Base-by-base conservation (phyloP, 2,113 vertebrate species). In the Lutjanus erythropterus region DNA sequence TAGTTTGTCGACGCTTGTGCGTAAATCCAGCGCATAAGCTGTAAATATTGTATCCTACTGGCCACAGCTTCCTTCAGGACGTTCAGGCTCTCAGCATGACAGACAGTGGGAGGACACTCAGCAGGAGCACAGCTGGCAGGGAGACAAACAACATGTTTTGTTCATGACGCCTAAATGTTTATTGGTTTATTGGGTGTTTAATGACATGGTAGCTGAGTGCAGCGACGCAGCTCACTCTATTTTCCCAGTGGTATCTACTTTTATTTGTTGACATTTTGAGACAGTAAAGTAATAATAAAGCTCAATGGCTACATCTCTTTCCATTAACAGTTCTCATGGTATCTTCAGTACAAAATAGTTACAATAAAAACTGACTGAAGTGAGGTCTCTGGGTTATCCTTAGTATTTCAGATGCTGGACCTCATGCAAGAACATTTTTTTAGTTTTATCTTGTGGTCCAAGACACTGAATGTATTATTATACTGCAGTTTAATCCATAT, bases 41-140 rank as follows among this genome's bases (percentile, higher is more conserved):
- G 9, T 60, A 65, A 39, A 74, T 42, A 60, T 59, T 12, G 52
- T 27, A 12, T 72, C 39, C 12, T 3, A 42, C 59, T 19, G 46
- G 46, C 12, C 4, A 11, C 18, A 9, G 3, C 41, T 29, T 64
- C 12, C n/a, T 35, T 9, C 6, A 4, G 39, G 37, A 12, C 53
- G 23, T 12, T 87, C 49, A 85, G 60, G 35, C 75, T 6, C 18
- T 60, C n/a, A 66, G 66, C 67, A 76, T 3, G 49, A 47, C 0
- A 1, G n/a, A 11, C 42, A 74, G 29, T 0, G 33, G 9, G 69
- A 92, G 47, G 59, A 71, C 18, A 21, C 83, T 77, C 60, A 87
- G 67, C 72, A 88, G 73, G 46, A 80, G 25, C 55, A 67, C 19
- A 44, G 52, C 91, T 92, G 81, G 31, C 8, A 8, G 35, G 31